Percentiles rank a stretch among this genome's conserved stretches.
Evolutionary conservation across 2,888 invertebrate genomes (phyloP).

Genomic region (Dryomyza anilis): DNA sequence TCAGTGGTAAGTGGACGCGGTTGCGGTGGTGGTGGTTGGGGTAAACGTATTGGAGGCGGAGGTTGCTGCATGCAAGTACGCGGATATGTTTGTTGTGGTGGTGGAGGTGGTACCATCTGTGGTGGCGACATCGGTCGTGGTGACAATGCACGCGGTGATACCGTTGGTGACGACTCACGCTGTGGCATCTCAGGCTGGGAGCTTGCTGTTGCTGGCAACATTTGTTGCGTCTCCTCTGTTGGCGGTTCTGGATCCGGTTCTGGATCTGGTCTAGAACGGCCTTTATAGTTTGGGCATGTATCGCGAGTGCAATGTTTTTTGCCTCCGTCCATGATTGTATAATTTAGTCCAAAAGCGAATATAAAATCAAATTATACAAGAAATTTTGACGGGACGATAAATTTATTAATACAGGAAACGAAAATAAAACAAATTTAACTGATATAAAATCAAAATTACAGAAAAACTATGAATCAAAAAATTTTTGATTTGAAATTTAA

Average conservation of each 20-base stretch:
- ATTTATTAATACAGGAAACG: conserved; percentile 21
- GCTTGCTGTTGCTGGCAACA: too few relatives aligned
- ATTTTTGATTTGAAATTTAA: too few relatives aligned
- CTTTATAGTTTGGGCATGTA: conserved; percentile 15
- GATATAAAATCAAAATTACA: too few relatives aligned
- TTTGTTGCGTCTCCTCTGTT: too few relatives aligned
- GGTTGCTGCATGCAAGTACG: not conserved
- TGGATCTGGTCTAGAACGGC: too few relatives aligned
- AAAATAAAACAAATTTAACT: conserved; percentile 24
- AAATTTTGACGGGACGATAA: conserved; percentile 30
- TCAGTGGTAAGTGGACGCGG: not conserved
- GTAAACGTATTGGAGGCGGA: not conserved
- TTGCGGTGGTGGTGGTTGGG: not conserved
- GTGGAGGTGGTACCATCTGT: too few relatives aligned
- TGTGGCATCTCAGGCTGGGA: not conserved
- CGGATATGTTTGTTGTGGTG: not conserved
- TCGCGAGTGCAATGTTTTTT: conserved; percentile 25
- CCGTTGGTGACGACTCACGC: too few relatives aligned
- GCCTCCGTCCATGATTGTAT: conserved; percentile 27
- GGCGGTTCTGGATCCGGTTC: too few relatives aligned
- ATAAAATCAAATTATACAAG: conserved; percentile 28
- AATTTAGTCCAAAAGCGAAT: conserved; percentile 24
- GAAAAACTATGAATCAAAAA: too few relatives aligned
- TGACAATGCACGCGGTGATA: too few relatives aligned
- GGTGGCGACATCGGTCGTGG: too few relatives aligned